These are phyloP conservation scores for Alcedo atthis DNA, from an alignment of 2,797 vertebrate genomes.

Conservation along the genomic window DNA sequence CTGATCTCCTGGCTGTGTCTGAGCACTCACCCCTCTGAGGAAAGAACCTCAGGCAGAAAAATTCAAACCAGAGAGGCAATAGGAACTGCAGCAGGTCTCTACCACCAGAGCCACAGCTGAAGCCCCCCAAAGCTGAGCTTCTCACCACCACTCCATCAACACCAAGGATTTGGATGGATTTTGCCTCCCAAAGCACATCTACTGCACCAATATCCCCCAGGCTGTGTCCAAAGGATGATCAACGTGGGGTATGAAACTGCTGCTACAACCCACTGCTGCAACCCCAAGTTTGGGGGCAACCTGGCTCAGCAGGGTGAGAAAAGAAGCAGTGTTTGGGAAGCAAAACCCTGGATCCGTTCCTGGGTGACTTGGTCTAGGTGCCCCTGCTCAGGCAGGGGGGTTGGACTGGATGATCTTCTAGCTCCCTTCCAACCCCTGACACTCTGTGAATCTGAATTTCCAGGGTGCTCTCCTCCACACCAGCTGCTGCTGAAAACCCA, in stretches of 20 bases:
- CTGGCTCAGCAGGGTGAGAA: neutral
- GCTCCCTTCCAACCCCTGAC: too few relatives aligned
- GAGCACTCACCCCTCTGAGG: neutral
- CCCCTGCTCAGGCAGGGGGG: too few relatives aligned
- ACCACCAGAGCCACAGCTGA: neutral
- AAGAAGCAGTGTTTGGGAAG: neutral
- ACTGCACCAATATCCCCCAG: accelerated
- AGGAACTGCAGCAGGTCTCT: neutral
- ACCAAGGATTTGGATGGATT: neutral
- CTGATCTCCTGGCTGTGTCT: neutral
- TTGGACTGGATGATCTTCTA: too few relatives aligned
- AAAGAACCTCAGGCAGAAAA: neutral
- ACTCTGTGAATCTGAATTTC: neutral
- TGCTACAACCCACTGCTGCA: neutral
- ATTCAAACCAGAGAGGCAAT: neutral
- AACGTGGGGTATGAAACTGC: accelerated
- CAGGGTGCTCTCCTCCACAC: neutral
- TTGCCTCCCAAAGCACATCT: neutral
- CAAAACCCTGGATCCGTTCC: neutral
- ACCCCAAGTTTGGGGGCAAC: neutral
- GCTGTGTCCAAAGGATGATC: neutral
- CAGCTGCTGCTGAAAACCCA: neutral
- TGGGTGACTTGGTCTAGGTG: too few relatives aligned
- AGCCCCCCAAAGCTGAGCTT: neutral
- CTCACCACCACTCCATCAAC: neutral